A percentile compares a stretch with the other conserved stretches of the same genome.
Evolutionary conservation across 2,888 invertebrate genomes (phyloP).

Genomic region (Drosophila ochracea): DNA sequence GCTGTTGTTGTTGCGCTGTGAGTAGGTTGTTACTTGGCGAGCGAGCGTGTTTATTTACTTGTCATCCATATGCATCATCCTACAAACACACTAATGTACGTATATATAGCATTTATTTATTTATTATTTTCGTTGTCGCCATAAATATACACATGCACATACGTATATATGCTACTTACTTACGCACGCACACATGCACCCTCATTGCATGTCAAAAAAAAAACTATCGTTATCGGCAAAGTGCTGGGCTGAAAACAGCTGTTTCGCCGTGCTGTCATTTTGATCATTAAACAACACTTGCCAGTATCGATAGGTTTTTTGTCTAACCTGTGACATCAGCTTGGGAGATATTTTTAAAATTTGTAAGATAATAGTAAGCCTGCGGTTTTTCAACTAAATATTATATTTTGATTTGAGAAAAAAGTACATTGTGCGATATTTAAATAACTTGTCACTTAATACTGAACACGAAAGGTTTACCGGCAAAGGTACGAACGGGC

Average conservation of each 20-base stretch:
- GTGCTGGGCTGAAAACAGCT: constrained; percentile 30
- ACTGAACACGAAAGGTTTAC: neutral
- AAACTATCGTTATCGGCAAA: constrained; percentile 38
- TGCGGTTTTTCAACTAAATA: neutral
- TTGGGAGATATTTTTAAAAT: neutral
- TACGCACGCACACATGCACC: constrained; percentile 35
- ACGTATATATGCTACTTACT: constrained; percentile 25
- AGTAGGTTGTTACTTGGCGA: constrained; percentile 23
- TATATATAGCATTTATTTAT: constrained; percentile 65
- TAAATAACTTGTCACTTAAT: neutral
- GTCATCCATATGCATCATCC: constrained; percentile 69
- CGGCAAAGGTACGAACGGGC: neutral
- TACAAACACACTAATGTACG: constrained; percentile 45
- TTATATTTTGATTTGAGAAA: neutral
- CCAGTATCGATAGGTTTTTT: neutral
- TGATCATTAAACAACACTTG: constrained; percentile 24
- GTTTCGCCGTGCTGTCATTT: constrained; percentile 1
- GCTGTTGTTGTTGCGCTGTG: constrained; percentile 12
- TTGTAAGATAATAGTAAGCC: neutral
- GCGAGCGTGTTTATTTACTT: constrained; percentile 41
- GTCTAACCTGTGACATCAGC: neutral
- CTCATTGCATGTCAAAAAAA: constrained; percentile 33
- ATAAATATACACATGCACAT: constrained; percentile 36
- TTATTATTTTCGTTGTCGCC: constrained; percentile 62
- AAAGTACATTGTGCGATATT: neutral